These are phyloP conservation scores for Phenganax subtilis DNA, from an alignment of 92 coral and sea anemone genomes.

Conservation along the genomic window DNA sequence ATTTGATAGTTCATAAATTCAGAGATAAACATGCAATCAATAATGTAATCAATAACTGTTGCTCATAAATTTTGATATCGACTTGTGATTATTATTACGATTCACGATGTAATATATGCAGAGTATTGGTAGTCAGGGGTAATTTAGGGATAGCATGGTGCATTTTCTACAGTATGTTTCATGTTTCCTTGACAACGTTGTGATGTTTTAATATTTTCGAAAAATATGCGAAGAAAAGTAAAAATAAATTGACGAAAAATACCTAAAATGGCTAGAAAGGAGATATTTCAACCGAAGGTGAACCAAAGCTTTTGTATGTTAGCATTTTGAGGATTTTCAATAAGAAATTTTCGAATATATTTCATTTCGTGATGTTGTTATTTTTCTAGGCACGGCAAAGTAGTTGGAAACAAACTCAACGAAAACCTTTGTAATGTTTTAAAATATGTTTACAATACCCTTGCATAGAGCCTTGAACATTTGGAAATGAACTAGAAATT, in stretches of 20 bases:
- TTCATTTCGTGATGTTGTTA: too few relatives aligned
- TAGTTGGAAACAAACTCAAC: constrained; percentile 36
- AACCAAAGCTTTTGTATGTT: neutral
- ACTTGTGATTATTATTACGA: too few relatives aligned
- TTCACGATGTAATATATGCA: too few relatives aligned
- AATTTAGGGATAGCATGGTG: neutral
- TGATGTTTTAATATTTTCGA: neutral
- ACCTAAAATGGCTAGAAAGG: constrained; percentile 27
- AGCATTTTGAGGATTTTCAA: neutral
- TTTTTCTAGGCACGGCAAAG: constrained; percentile 34
- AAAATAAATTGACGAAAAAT: neutral
- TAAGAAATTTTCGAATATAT: neutral
- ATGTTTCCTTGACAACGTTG: constrained; percentile 32
- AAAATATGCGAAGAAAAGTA: neutral
- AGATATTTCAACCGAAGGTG: constrained; percentile 34
- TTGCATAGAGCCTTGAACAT: too few relatives aligned
- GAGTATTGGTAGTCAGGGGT: neutral
- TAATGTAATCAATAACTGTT: too few relatives aligned
- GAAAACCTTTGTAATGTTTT: constrained; percentile 32
- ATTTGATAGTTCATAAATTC: too few relatives aligned
- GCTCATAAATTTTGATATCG: too few relatives aligned
- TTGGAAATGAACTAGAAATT: neutral
- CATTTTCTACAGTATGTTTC: neutral
- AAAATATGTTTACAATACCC: neutral
- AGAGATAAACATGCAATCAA: too few relatives aligned